phyloP scores from a whole-genome alignment of 1,140 invertebrate species.

The Bombus affinis region DNA sequence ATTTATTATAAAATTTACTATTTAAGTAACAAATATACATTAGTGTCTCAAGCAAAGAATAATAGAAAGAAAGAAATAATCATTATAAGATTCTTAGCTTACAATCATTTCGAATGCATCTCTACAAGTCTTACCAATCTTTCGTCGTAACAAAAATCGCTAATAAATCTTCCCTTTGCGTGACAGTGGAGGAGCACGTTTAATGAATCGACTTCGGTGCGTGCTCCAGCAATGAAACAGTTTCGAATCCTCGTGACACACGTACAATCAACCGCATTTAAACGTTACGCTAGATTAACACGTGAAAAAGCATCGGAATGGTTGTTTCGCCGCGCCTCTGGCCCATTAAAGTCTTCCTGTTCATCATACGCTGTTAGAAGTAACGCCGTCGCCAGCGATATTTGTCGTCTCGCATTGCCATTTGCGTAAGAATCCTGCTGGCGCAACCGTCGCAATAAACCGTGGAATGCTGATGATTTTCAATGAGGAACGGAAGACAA shows the following conservation, averaged over 20 bases:
- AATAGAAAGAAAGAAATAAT: not conserved
- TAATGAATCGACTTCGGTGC: not conserved
- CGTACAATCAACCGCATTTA: not conserved
- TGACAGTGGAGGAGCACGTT: not conserved
- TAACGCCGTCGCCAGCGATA: not conserved
- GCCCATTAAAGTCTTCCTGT: not conserved
- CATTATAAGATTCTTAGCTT: too few relatives aligned
- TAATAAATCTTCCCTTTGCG: not conserved
- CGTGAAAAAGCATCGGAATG: not conserved
- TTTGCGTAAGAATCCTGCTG: constrained; percentile 42
- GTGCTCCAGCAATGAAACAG: not conserved
- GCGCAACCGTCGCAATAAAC: constrained; percentile 37
- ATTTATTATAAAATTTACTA: too few relatives aligned
- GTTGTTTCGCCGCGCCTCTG: not conserved
- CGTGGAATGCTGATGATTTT: constrained; percentile 48
- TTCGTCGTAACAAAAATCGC: not conserved
- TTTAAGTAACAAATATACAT: too few relatives aligned
- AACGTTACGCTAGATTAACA: not conserved
- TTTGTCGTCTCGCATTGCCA: constrained; percentile 29
- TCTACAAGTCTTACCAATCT: not conserved
- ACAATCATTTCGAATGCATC: too few relatives aligned
- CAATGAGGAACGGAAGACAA: constrained; percentile 14
- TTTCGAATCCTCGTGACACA: not conserved
- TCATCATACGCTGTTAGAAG: not conserved
- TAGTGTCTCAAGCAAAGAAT: not conserved